Percentiles rank a stretch among this genome's conserved stretches.
Evolutionary conservation across 2,113 vertebrate genomes (phyloP).

Genomic region (Jacana jacana): DNA sequence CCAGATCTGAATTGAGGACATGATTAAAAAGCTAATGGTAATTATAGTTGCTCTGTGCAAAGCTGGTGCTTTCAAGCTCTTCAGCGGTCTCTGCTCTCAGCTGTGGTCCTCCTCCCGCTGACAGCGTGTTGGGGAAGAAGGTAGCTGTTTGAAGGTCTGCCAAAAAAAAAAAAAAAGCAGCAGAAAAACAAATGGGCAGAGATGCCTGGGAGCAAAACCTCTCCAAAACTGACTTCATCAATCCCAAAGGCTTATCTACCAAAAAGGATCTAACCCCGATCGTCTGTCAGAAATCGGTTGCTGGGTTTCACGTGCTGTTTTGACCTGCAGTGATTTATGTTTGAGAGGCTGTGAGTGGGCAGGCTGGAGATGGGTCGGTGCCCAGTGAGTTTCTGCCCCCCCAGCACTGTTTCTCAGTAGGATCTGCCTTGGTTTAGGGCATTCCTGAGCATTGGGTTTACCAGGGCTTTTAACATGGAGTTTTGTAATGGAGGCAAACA

Average conservation of each 20-base stretch:
- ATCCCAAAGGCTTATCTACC: neutral
- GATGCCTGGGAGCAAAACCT: neutral
- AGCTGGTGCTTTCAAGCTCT: slow-evolving; percentile 1
- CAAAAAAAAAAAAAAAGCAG: neutral
- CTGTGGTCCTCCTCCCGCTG: neutral
- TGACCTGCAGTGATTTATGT: neutral
- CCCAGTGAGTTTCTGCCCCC: neutral
- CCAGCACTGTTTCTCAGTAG: neutral
- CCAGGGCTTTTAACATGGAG: neutral
- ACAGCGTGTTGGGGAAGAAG: neutral
- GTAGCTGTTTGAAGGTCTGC: neutral
- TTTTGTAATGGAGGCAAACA: neutral
- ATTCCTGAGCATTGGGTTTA: neutral
- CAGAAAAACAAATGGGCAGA: neutral
- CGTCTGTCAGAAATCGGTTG: neutral
- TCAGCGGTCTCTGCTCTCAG: neutral
- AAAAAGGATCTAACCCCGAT: neutral
- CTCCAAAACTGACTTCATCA: neutral
- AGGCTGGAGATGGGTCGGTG: neutral
- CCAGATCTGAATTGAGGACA: neutral
- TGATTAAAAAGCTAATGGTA: slow-evolving; percentile 22
- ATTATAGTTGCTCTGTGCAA: neutral
- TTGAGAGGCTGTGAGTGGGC: neutral
- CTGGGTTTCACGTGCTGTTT: neutral
- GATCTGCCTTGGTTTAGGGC: neutral